Evolutionary conservation across 2,797 vertebrate genomes (phyloP).

Genomic region (Oceanodroma leucorhoa): DNA sequence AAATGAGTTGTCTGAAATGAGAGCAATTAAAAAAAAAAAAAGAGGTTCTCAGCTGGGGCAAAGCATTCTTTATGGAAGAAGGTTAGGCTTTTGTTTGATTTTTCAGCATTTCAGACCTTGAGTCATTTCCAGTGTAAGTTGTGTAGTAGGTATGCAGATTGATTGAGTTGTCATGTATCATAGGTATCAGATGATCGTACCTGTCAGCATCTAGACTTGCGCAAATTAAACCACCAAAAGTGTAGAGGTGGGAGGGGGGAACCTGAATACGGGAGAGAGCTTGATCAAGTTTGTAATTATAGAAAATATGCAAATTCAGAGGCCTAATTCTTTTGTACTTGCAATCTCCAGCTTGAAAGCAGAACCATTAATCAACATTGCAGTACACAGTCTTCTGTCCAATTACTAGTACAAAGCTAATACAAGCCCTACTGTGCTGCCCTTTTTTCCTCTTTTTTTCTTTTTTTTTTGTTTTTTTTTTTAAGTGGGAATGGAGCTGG

Average conservation of each 20-base stretch:
- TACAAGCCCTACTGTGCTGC: not conserved
- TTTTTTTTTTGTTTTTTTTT: not conserved
- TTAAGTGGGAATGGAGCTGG: not conserved
- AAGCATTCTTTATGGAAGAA: not conserved
- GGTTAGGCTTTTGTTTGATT: not conserved
- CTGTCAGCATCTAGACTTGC: not conserved
- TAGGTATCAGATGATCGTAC: not conserved
- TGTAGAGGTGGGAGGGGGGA: not conserved
- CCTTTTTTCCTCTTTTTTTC: not conserved
- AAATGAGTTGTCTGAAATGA: not conserved
- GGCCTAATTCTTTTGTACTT: constrained; percentile 30
- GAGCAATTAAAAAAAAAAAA: not conserved
- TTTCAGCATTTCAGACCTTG: not conserved
- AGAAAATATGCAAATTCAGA: constrained; percentile 29
- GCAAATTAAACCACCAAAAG: not conserved
- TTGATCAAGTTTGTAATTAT: constrained; percentile 6
- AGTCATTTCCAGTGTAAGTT: not conserved
- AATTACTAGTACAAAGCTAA: constrained; percentile 35
- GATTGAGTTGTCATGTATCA: not conserved
- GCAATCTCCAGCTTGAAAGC: not conserved
- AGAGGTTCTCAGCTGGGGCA: not conserved
- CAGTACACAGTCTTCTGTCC: not conserved
- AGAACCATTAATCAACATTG: constrained; percentile 40
- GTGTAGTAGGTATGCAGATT: not conserved
- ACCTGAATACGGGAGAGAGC: not conserved